Evolutionary conservation across 2,797 vertebrate genomes (phyloP), one percentile per base, ranked within the genome.

Genomic region (Cossypha polioptera): DNA sequence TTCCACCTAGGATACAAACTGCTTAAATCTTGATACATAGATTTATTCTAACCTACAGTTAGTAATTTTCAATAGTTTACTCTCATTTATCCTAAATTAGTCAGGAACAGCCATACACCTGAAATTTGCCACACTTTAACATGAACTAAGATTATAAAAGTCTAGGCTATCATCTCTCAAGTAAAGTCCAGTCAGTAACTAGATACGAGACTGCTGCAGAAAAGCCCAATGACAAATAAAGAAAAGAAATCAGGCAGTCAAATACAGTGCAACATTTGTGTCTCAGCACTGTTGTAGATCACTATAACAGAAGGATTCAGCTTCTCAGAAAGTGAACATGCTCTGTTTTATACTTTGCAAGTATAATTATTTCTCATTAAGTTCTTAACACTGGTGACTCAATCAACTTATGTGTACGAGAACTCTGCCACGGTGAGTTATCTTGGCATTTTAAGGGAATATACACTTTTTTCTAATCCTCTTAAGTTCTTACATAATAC

Each of bases 401-500:
- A 83, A 92, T 50, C 68, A 95, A 84, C 45, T 85, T 61, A 50
- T 2, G 13, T 3, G 36, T 61, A 88, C 69, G 33, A 94, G 53
- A 93, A 77, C 35, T 80, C 72, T 80, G 78, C 20, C 50, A 91
- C 38, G 61, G 18, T 91, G 68, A 82, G 50, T 53, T 86, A 92
- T 58, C 74, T 47, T 58, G 28, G 51, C 93, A 91, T 24, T 88
- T 14, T 51, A 76, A 69, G n/a, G 19, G 68, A 92, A 92, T 43
- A 77, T 20, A 74, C 13, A 9, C 92, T 86, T 95, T 62, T 91
- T 72, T 66, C 65, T 93, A 92, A 96, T 92, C 94, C 90, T 93
- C 90, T 94, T 91, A 90, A 62, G 51, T 31, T 86, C 76, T 95
- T 93, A 94, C 55, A 75, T 94, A 96, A 94, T 42, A 53, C 38